Conservation (phyloP, 2,113 vertebrate genomes). For the Canis aureus region DNA sequence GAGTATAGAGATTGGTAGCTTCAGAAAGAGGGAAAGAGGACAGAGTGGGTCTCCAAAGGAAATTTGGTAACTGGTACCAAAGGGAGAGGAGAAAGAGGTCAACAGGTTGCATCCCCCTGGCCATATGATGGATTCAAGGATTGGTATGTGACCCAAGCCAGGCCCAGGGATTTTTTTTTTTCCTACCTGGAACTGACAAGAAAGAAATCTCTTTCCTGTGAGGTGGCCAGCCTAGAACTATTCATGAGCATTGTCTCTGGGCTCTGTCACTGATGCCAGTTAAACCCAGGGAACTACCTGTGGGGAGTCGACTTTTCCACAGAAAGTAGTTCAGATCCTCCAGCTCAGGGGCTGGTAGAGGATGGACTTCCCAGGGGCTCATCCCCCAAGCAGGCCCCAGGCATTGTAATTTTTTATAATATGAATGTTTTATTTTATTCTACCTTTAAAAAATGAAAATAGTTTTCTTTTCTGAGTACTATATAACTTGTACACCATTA, state of each 20-base stretch:
- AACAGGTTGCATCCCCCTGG: neutral
- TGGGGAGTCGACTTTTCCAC: neutral
- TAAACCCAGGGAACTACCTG: neutral
- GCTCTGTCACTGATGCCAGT: neutral
- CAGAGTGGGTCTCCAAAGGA: neutral
- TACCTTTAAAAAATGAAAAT: neutral
- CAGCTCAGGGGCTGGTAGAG: neutral
- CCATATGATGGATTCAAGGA: neutral
- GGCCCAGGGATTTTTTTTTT: neutral
- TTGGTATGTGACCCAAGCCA: neutral
- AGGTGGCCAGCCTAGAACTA: neutral
- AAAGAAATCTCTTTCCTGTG: neutral
- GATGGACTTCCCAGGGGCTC: neutral
- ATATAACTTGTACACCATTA: neutral
- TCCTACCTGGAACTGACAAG: neutral
- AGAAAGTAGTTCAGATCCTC: neutral
- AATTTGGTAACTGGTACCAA: neutral
- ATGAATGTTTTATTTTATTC: neutral
- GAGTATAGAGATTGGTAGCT: neutral
- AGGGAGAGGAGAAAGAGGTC: neutral
- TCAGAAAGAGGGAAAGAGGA: neutral
- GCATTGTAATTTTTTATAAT: neutral
- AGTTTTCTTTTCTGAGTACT: neutral
- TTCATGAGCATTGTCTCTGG: neutral
- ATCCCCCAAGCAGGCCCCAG: neutral